Conservation (phyloP, 2,888 invertebrate species). For the Micropterix aruncella region DNA sequence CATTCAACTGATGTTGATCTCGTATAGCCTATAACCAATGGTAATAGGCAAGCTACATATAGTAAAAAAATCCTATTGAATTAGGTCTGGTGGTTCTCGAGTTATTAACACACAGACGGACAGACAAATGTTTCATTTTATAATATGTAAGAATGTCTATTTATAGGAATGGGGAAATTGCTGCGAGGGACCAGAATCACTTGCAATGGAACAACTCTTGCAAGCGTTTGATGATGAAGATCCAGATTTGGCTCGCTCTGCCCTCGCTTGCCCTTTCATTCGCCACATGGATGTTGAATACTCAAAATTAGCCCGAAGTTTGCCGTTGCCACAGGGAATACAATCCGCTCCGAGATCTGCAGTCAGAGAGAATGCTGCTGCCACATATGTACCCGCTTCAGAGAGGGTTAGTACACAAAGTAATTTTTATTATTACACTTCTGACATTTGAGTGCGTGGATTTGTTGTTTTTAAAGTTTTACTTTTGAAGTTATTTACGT, state of each 20-base stretch:
- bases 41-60: too few relatives aligned
- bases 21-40: too few relatives aligned
- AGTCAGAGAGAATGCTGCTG: slow-evolving; percentile 55
- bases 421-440: too few relatives aligned
- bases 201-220: slow-evolving; percentile 63
- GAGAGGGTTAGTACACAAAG: slow-evolving; percentile 4
- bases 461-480: too few relatives aligned
- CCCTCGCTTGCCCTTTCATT: slow-evolving; percentile 71
- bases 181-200: slow-evolving; percentile 70
- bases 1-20: too few relatives aligned
- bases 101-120: background rate
- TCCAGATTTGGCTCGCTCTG: slow-evolving; percentile 58
- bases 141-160: slow-evolving; percentile 1
- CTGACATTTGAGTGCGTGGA: too few relatives aligned
- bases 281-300: slow-evolving; percentile 90
- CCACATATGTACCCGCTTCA: slow-evolving; percentile 42
- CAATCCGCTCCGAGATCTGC: slow-evolving; percentile 34
- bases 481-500: too few relatives aligned
- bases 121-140: background rate
- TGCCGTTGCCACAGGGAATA: slow-evolving; percentile 49
- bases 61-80: too few relatives aligned
- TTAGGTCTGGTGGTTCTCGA: too few relatives aligned
- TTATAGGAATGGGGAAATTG: slow-evolving; percentile 66
- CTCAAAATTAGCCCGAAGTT: slow-evolving; percentile 54
- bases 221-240: slow-evolving; percentile 81